phyloP scores from a whole-genome alignment of 2,888 invertebrate genomes.

The Hemicrepidius hirtus region DNA sequence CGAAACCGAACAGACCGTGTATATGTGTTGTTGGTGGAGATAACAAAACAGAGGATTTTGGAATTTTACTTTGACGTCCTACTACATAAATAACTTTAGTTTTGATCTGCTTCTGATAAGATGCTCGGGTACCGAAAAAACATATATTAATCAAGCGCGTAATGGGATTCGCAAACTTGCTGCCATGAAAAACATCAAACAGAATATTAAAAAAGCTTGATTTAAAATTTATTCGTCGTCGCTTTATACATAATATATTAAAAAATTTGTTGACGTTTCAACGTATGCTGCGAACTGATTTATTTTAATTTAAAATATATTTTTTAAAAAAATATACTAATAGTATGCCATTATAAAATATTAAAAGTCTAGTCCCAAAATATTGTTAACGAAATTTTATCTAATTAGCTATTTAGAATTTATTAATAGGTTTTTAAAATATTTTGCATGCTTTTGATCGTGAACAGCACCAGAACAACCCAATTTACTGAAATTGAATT shows the following conservation, averaged over 20 bases:
- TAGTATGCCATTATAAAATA: too few relatives aligned
- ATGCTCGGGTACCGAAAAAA: not conserved
- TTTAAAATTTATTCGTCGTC: conserved; percentile 19
- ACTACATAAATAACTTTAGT: conserved; percentile 6
- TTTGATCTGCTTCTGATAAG: not conserved
- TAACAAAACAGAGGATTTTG: conserved; percentile 12
- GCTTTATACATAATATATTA: conserved; percentile 13
- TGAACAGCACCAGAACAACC: too few relatives aligned
- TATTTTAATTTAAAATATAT: too few relatives aligned
- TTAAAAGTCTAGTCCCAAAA: too few relatives aligned
- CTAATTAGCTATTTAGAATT: not conserved
- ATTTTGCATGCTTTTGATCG: too few relatives aligned
- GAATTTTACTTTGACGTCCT: not conserved
- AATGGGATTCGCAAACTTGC: conserved; percentile 5
- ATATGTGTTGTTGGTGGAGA: not conserved
- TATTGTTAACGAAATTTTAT: too few relatives aligned
- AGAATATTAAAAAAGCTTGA: conserved; percentile 12
- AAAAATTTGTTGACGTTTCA: conserved; percentile 4
- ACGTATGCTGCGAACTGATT: not conserved
- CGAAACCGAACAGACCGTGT: not conserved
- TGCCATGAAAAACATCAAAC: conserved; percentile 3
- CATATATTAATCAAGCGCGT: conserved; percentile 10
- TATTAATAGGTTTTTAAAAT: too few relatives aligned
- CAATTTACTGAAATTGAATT: too few relatives aligned
- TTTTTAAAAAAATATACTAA: too few relatives aligned